Conservation (phyloP, 2,888 invertebrate species). For the Palloptera scutellata region DNA sequence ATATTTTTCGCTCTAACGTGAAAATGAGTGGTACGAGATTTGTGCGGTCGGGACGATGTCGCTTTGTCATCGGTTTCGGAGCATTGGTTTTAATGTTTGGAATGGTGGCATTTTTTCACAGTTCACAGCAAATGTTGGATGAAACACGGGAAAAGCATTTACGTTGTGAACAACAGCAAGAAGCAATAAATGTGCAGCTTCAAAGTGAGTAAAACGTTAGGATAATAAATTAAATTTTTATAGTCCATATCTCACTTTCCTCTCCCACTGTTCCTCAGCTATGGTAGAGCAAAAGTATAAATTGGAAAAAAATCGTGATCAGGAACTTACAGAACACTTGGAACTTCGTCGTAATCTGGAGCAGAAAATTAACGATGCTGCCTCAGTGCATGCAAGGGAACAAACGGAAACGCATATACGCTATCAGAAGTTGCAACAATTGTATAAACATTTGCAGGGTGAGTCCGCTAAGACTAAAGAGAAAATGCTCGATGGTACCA, state of each 20-base stretch:
- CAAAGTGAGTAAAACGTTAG: conserved; percentile 65
- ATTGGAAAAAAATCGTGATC: conserved; percentile 68
- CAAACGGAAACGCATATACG: conserved; percentile 66
- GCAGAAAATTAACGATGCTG: conserved; percentile 66
- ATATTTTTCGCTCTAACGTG: conserved; percentile 21
- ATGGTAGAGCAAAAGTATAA: conserved; percentile 69
- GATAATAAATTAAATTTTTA: neutral
- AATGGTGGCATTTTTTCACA: conserved; percentile 69
- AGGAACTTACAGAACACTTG: conserved; percentile 67
- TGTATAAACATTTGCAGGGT: conserved; percentile 67
- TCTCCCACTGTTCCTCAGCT: conserved; percentile 59
- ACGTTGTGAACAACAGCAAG: conserved; percentile 69
- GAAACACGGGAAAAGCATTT: conserved; percentile 66
- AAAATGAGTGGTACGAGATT: conserved; percentile 65
- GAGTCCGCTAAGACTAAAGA: conserved; percentile 66
- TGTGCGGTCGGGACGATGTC: conserved; percentile 68
- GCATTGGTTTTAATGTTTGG: conserved; percentile 67
- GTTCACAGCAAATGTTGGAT: conserved; percentile 68
- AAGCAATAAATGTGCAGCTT: conserved; percentile 68
- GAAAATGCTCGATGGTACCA: conserved; percentile 65
- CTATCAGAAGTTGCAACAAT: conserved; percentile 68
- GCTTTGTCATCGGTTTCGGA: conserved; percentile 68
- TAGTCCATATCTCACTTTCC: neutral
- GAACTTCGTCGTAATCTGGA: conserved; percentile 66
- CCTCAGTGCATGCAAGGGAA: conserved; percentile 65